Evolutionary conservation across 2,888 invertebrate genomes (phyloP).

Genomic region (Smittia aterrima): DNA sequence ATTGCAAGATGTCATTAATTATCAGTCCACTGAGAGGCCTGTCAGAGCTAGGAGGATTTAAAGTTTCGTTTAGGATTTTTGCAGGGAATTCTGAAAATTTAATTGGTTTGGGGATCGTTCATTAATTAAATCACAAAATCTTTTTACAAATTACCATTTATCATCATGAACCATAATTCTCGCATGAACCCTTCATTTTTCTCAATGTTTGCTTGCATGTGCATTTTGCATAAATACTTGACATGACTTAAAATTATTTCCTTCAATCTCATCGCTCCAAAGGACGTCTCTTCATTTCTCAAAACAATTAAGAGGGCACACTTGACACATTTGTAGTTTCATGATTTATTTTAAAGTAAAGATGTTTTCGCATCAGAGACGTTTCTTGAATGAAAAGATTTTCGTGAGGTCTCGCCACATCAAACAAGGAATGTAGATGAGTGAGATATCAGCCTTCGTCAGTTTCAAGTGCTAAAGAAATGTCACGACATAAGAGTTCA

Average conservation of each 20-base stretch:
- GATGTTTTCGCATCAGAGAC: not conserved
- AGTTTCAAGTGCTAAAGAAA: constrained; percentile 4
- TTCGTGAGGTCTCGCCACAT: not conserved
- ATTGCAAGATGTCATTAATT: constrained; percentile 34
- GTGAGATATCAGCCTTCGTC: constrained; percentile 12
- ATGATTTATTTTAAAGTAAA: constrained; percentile 27
- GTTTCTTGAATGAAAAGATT: not conserved
- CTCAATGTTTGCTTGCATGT: not conserved
- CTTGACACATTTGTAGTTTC: constrained; percentile 31
- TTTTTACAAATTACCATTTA: too few relatives aligned
- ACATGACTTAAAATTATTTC: not conserved
- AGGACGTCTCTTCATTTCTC: constrained; percentile 7
- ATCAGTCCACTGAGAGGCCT: not conserved
- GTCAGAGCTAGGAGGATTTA: too few relatives aligned
- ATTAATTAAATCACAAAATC: too few relatives aligned
- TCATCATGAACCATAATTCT: too few relatives aligned
- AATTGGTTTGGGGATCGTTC: too few relatives aligned
- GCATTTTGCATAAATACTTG: constrained; percentile 27
- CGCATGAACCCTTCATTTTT: too few relatives aligned
- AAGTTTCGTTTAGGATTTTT: too few relatives aligned
- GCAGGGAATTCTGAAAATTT: too few relatives aligned
- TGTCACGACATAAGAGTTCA: constrained; percentile 25
- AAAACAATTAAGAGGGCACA: constrained; percentile 18
- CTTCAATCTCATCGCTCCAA: too few relatives aligned
- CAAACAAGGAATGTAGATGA: not conserved